Base-by-base conservation (phyloP, 2,797 vertebrate species). In the Decapterus maruadsi region DNA sequence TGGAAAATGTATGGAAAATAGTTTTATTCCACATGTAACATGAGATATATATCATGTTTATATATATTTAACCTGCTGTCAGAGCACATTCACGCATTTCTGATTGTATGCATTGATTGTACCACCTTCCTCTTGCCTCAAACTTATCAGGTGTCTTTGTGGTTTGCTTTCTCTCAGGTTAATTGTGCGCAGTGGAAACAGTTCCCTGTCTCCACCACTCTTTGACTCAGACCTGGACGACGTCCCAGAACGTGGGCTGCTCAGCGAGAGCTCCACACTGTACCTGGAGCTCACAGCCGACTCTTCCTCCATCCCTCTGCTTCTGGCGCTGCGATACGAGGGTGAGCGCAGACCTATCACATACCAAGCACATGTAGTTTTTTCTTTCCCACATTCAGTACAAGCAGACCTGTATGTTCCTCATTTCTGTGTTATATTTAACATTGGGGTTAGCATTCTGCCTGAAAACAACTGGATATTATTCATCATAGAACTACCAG, bases 211-310 rank as follows among this genome's bases (percentile, higher is more conserved):
- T 17, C 92, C 95, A 0, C 94, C 95, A 56, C 96, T 97, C 86
- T 98, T 97, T 26, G 96, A 98, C 91, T 97, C 97, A 0, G 97
- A 98, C 88, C 92, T 97, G 92, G 97, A 98, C 13, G 97, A 98
- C 11, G 95, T 97, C 77, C 97, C 97, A 0, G 96, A 97, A 78
- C 94, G 96, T 3, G 97, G 97, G 26, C 83, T 98, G 68, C 94
- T 97, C 78, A 98, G 97, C 4, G 97, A 98, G 12, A 94, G 96
- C 66, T 91, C 96, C 58, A 95, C 94, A 11, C 94, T 98, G 26
- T 97, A 96, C 82, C 92, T 98, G 89, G 97, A 98, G 90, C 95
- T 98, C 77, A 96, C 96, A 3, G 96, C 96, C 0, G 97, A 98
- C 88, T 97, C 96, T 1, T 96, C 96, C 14, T 95, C 96, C 75